Evolutionary conservation across 2,797 vertebrate genomes (phyloP).

Genomic region (Halcyon leucocephala): DNA sequence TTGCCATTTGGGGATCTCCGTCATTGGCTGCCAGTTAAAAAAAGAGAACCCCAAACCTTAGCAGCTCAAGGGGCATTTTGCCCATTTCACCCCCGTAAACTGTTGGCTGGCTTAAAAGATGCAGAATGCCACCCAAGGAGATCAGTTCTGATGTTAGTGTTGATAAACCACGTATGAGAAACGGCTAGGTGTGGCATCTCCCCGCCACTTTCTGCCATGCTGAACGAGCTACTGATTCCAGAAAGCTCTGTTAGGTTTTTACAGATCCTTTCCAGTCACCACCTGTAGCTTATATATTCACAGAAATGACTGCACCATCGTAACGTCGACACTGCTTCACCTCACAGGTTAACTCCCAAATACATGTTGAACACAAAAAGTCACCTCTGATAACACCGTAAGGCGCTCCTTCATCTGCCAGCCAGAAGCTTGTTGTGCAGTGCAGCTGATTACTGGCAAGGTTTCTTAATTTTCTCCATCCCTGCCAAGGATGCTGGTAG

Average conservation of each 20-base stretch:
- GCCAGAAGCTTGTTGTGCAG: neutral
- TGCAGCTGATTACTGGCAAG: neutral
- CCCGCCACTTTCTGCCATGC: neutral
- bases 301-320: neutral
- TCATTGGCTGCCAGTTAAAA: neutral
- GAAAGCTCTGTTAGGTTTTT: neutral
- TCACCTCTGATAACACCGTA: neutral
- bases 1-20: neutral
- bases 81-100: neutral
- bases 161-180: neutral
- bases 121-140: neutral
- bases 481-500: constrained; percentile 5
- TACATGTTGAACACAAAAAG: neutral
- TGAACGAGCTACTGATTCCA: neutral
- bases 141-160: neutral
- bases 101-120: neutral
- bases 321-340: neutral
- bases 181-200: neutral
- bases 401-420: neutral
- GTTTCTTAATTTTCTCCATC: constrained; percentile 36
- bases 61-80: neutral
- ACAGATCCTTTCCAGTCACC: neutral
- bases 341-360: neutral
- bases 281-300: neutral
- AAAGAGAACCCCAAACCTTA: neutral